phyloP scores from a whole-genome alignment of 1,140 invertebrate genomes.

The Cepaea nemoralis region DNA sequence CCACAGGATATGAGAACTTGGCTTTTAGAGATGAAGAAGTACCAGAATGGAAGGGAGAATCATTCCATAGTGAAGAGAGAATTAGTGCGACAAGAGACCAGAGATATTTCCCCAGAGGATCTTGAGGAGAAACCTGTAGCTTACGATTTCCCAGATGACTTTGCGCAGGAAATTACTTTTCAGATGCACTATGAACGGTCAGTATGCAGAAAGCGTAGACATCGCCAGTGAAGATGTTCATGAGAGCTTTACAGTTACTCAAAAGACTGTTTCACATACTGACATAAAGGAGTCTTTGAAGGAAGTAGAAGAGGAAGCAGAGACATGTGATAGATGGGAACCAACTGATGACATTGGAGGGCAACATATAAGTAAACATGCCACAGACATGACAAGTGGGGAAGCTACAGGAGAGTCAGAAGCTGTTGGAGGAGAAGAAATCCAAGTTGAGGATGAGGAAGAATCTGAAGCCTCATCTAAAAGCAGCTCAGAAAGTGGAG shows the following conservation, averaged over 20 bases:
- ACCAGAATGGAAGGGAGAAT: conserved; percentile 49
- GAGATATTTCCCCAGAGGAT: conserved; percentile 66
- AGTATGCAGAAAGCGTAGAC: conserved; percentile 35
- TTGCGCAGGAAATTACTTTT: conserved; percentile 45
- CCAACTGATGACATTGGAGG: conserved; percentile 19
- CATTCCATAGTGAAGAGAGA: conserved; percentile 22
- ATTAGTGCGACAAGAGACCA: conserved; percentile 48
- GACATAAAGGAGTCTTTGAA: not conserved
- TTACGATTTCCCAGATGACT: conserved; percentile 58
- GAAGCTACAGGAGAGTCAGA: not conserved
- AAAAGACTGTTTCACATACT: not conserved
- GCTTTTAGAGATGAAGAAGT: conserved; percentile 73
- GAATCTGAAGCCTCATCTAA: conserved; percentile 49
- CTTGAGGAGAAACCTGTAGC: conserved; percentile 57
- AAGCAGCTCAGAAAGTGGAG: conserved; percentile 53
- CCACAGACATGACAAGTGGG: not conserved
- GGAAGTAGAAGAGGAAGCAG: not conserved
- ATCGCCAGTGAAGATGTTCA: not conserved
- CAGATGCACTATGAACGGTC: conserved; percentile 45
- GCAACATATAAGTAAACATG: too few relatives aligned
- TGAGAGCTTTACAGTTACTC: not conserved
- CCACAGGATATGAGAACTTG: conserved; percentile 73
- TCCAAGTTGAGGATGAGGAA: conserved; percentile 20
- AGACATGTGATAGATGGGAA: not conserved
- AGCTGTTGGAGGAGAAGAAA: not conserved